phyloP scores from a whole-genome alignment of 2,888 invertebrate species.

The Nasonovia ribisnigri region DNA sequence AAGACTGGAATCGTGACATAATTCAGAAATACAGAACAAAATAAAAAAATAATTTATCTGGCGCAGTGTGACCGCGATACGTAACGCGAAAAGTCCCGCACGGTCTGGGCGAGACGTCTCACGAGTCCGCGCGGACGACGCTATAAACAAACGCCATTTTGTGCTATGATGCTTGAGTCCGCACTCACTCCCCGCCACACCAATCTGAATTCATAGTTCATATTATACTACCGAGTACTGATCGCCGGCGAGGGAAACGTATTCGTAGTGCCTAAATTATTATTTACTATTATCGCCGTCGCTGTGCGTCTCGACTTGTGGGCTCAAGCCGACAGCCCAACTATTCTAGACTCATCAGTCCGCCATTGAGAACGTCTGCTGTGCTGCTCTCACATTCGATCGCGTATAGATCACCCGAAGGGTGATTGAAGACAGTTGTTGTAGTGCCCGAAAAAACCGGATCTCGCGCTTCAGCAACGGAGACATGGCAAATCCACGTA shows the following conservation, averaged over 20 bases:
- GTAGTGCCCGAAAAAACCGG: not conserved
- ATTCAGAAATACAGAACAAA: no score
- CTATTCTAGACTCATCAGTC: not conserved
- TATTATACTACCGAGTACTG: no score
- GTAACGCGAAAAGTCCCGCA: not conserved
- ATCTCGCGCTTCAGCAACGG: not conserved
- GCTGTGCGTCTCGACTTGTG: not conserved
- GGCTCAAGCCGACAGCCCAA: not conserved
- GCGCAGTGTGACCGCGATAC: not conserved
- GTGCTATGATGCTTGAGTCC: not conserved
- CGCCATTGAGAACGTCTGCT: not conserved
- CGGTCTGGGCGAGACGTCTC: not conserved
- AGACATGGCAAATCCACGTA: constrained; percentile 57
- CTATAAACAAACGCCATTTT: constrained; percentile 65
- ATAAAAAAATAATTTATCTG: not conserved
- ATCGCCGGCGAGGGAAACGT: no score
- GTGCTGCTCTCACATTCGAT: not conserved
- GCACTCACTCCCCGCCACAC: not conserved
- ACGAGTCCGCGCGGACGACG: not conserved
- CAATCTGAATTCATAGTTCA: not conserved
- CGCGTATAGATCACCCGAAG: not conserved
- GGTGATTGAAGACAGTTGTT: not conserved
- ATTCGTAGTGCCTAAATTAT: not conserved
- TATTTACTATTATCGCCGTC: not conserved
- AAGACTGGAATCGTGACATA: no score